Evolutionary conservation across 2,113 vertebrate genomes (phyloP).

Genomic region (Spea multiplicata): DNA sequence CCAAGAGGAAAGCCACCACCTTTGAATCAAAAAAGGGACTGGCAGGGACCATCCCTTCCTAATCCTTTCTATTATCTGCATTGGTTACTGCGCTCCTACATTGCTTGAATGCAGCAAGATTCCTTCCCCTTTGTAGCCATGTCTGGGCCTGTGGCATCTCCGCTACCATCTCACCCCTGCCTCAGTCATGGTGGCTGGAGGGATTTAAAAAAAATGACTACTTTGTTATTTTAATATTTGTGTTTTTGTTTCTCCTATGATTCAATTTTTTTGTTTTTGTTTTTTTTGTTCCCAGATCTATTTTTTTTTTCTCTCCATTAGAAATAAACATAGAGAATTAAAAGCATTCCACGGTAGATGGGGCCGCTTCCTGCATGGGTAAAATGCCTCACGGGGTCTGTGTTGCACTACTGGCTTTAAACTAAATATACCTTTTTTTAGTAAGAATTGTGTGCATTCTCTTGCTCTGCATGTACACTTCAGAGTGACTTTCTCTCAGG

Average conservation of each 20-base stretch:
- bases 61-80: slow-evolving; percentile 31
- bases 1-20: slow-evolving; percentile 7
- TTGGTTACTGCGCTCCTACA: slow-evolving; percentile 33
- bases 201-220: slow-evolving; percentile 28
- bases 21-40: slow-evolving; percentile 22
- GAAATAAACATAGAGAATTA: slow-evolving; percentile 40
- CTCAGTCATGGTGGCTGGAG: slow-evolving; percentile 9
- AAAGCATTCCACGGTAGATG: slow-evolving; percentile 44
- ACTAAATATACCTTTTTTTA: slow-evolving; percentile 43
- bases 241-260: neutral
- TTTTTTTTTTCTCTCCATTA: neutral
- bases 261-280: neutral
- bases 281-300: neutral
- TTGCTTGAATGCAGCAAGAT: slow-evolving; percentile 40
- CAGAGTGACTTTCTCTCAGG: slow-evolving; percentile 38
- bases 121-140: slow-evolving; percentile 28
- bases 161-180: neutral
- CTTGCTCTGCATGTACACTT: slow-evolving; percentile 39
- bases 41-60: slow-evolving; percentile 33
- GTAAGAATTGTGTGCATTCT: slow-evolving; percentile 36
- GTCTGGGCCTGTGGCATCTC: slow-evolving; percentile 20
- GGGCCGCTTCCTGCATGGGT: slow-evolving; percentile 45
- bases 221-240: neutral
- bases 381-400: slow-evolving; percentile 41
- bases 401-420: slow-evolving; percentile 48